phyloP scores from a whole-genome alignment of 2,797 vertebrate genomes.

The Pagetopsis macropterus region DNA sequence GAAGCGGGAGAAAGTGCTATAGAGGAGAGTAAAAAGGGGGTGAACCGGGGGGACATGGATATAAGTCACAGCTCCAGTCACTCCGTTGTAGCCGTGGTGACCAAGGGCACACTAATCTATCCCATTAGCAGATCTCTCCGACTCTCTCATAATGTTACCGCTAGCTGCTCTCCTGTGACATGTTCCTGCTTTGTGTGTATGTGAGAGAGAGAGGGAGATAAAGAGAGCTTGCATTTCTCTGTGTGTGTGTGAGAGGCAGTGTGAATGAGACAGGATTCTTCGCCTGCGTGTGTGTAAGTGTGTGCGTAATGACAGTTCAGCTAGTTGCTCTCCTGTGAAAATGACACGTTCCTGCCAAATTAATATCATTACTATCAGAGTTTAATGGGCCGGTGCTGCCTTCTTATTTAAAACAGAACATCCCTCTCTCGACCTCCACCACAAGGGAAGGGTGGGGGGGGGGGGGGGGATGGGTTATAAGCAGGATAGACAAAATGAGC shows the following conservation, averaged over 20 bases:
- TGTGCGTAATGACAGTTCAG: constrained; percentile 82
- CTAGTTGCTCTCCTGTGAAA: constrained; percentile 99
- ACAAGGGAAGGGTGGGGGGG: constrained; percentile 19
- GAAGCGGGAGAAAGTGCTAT: constrained; percentile 29
- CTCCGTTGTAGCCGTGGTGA: constrained; percentile 90
- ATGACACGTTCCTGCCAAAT: constrained; percentile 98
- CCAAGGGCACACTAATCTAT: constrained; percentile 99
- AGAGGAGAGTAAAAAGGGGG: constrained; percentile 33
- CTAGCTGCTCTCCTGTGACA: constrained; percentile 91
- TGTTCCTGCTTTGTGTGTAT: constrained; percentile 57
- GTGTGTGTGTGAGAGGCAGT: constrained; percentile 36
- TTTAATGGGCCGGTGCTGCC: constrained; percentile 93
- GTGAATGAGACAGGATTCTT: constrained; percentile 42
- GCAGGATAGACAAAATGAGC: constrained; percentile 37
- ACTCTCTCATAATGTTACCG: constrained; percentile 99
- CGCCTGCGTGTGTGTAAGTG: constrained; percentile 30
- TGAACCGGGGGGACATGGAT: constrained; percentile 75
- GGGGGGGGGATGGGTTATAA: constrained; percentile 24
- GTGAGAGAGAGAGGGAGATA: constrained; percentile 15
- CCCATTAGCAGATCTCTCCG: constrained; percentile 95
- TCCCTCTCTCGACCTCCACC: constrained; percentile 82
- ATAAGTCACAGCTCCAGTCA: constrained; percentile 92
- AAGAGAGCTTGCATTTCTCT: constrained; percentile 15
- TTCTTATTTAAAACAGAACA: constrained; percentile 88
- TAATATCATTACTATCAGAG: constrained; percentile 96